A percentile compares a stretch with the other conserved stretches of the same genome.
Conservation (phyloP, 30 jellyfish, hydroid and myxozoan genomes). For the Pseudorhiza aurosa region DNA sequence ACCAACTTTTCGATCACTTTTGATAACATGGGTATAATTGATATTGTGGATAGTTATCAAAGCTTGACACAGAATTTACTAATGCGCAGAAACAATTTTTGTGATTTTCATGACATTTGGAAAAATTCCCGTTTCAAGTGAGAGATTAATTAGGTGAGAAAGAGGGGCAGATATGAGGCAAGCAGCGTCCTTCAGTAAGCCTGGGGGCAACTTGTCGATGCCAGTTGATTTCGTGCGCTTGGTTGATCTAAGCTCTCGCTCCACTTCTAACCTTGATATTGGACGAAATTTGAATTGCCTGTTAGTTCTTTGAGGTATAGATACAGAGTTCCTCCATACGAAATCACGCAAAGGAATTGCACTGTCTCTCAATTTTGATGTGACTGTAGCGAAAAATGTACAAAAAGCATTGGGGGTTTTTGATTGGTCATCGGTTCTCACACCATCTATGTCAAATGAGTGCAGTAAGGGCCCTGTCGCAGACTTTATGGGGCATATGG, state of each 20-base stretch:
- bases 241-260: slow-evolving; percentile 31
- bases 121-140: slow-evolving; percentile 37
- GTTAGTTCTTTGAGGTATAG: slow-evolving; percentile 7
- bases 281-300: slow-evolving; percentile 40
- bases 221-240: slow-evolving; percentile 47
- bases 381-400: slow-evolving; percentile 48
- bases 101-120: slow-evolving; percentile 21
- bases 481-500: slow-evolving; percentile 22
- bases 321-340: slow-evolving; percentile 39
- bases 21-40: no score
- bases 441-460: no score
- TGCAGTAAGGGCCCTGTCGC: slow-evolving; percentile 28
- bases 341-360: slow-evolving; percentile 47
- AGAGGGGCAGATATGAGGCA: slow-evolving; percentile 35
- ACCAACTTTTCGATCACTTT: no score
- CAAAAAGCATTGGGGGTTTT: no score
- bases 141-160: slow-evolving; percentile 37
- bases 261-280: slow-evolving; percentile 10
- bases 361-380: slow-evolving; percentile 23
- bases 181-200: slow-evolving; percentile 60
- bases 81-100: no score
- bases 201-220: slow-evolving; percentile 56
- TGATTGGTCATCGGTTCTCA: slow-evolving; percentile 14
- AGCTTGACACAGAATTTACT: no score
- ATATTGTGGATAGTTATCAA: no score